These are phyloP conservation scores for Perca flavescens DNA, from an alignment of 2,113 vertebrate genomes.

Conservation along the genomic window DNA sequence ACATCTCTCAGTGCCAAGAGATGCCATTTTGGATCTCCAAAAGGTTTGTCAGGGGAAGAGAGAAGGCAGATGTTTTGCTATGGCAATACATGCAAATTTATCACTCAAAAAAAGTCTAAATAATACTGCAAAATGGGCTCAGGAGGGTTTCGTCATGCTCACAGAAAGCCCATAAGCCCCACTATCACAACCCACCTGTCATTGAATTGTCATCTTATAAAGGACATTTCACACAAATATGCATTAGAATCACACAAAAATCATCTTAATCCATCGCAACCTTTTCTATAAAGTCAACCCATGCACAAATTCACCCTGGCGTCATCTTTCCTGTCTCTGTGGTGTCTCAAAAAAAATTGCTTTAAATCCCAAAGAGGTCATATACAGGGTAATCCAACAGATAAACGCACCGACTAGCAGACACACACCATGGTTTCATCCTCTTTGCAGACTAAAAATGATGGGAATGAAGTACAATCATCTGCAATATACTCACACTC, in stretches of 20 bases:
- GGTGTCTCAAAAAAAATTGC: conserved; percentile 92
- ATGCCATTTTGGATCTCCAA: conserved; percentile 16
- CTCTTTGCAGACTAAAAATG: conserved; percentile 27
- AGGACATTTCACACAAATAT: conserved; percentile 13
- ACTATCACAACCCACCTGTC: not conserved
- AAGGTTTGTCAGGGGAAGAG: not conserved
- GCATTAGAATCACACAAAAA: not conserved
- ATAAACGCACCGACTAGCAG: not conserved
- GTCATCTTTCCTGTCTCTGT: conserved; percentile 91
- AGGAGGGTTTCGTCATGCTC: conserved; percentile 25
- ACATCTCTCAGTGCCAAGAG: conserved; percentile 23
- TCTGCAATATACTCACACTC: conserved; percentile 4
- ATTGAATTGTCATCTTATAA: conserved; percentile 1
- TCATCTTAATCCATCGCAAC: not conserved
- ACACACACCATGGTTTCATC: conserved; percentile 13
- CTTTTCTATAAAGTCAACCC: not conserved
- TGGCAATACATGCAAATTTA: conserved; percentile 27
- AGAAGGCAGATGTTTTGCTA: not conserved
- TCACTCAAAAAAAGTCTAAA: conserved; percentile 43
- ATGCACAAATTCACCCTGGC: not conserved
- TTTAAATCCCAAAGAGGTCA: conserved; percentile 93
- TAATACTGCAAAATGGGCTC: conserved; percentile 38
- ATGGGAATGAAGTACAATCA: conserved; percentile 17
- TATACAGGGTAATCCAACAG: conserved; percentile 57
- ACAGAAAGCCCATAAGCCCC: conserved; percentile 24